Base-by-base conservation (phyloP, 2,797 vertebrate genomes). In the Acrossocheilus fasciatus region DNA sequence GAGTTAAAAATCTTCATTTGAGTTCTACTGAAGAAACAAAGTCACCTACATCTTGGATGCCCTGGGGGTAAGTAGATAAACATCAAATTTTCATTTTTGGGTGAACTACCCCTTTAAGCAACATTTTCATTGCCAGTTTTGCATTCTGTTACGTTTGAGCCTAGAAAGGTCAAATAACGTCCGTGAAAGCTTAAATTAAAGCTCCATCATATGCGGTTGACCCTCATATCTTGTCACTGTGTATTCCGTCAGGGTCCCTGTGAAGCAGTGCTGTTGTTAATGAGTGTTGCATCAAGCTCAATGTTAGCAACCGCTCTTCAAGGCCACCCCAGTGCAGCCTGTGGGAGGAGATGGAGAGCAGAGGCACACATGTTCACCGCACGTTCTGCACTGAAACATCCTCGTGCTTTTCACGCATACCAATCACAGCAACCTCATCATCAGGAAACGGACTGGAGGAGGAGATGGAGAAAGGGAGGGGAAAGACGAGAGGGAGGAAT, bases 321-420 rank as follows among this genome's bases (percentile, higher is more conserved):
- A 80, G 76, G 84, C 76, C 76, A 64, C 12, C 47, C 18, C 50
- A 36, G 52, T 5, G 39, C 34, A 62, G 26, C 30, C 52, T n/a
- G 52, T 45, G 76, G 76, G 76, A 73, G 62, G 83, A 64, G 74
- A 54, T 77, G 59, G 45, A 68, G 83, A 78, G 62, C n/a, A 70
- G 74, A 68, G 52, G 14, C 26, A 80, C 84, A 73, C 84, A 84
- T 69, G 66, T 62, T 73, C 84, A 64, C 20, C 76, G 64, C 84
- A 85, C 84, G 84, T 85, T 80, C 74, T 85, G 52, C 66, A 41
- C 62, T 59, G 3, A 41, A 85, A 54, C 45, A 54, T 84, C 83
- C 83, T 70, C 36, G 47, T 85, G 84, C 54, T 69, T 79, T 75
- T 54, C 39, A 76, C 30, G 57, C 72, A 50, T 64, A 57, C 43